Base-by-base conservation (phyloP, 1,140 invertebrate species). In the Caerostris darwini region DNA sequence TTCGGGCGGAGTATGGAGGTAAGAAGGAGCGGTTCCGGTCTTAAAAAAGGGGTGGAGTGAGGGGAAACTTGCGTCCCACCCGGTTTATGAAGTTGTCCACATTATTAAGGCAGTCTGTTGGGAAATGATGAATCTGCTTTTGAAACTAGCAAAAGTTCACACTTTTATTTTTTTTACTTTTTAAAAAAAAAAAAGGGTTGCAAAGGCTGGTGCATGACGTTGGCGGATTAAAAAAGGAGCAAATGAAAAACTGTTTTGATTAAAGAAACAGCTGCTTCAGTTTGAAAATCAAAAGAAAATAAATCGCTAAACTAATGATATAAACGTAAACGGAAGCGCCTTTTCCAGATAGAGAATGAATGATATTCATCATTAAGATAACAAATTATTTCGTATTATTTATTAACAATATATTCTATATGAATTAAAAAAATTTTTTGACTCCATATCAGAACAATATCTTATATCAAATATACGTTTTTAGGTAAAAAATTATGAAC, bases 81-180 rank as follows among this genome's bases (percentile, higher is more conserved):
- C 71, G 71, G 50, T 77, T 77, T 77, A 77, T 77, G 71, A 77
- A 77, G 71, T 77, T 77, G 71, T 77, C 71, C 34, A 77, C 50
- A 34, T 77, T 34, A 12, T 77, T 77, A 77, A 50, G 71, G 71
- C 34, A 77, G 71, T 53, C 71, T 77, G 14, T 50, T 77, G 34
- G 53, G 71, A 53, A 77, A 77, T 77, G 71, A 77, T 77, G 71
- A 77, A 77, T 77, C 34, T 77, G 71, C 71, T 34, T 34, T 5
- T 53, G 71, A 77, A 77, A 77, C 34, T 77, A 34, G 34, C 71
- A 77, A 77, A 77, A 50, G 71, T 77, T 77, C 50, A 12, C 71
- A 50, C 34, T 77, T 50, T 53, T 34, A 50, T 77, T 77, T 77
- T 50, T 12, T 12, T 77, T 77, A 77, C 5, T 67, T 5, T n/a